Evolutionary conservation across 2,888 invertebrate species (phyloP).

Genomic region (Tupiocoris notatus): DNA sequence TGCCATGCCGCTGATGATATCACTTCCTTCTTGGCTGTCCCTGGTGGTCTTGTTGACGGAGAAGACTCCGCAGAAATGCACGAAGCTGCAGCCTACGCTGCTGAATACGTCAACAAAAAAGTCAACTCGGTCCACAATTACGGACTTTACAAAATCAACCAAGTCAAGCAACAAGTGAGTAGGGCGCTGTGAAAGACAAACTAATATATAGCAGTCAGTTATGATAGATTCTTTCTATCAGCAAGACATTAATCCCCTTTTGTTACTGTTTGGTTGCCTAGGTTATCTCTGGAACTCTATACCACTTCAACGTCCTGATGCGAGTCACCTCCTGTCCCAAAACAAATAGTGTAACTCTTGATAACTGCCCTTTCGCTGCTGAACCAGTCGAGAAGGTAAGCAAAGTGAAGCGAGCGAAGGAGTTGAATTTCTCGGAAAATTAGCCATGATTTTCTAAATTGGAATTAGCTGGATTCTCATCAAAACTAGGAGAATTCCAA

Average conservation of each 20-base stretch:
- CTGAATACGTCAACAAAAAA: neutral
- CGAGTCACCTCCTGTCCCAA: slow-evolving; percentile 5
- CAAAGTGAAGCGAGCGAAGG: no score
- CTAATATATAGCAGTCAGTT: no score
- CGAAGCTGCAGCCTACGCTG: slow-evolving; percentile 1
- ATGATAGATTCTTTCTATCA: no score
- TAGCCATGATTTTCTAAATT: no score
- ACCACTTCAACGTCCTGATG: slow-evolving; percentile 3
- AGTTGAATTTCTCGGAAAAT: no score
- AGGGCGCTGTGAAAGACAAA: no score
- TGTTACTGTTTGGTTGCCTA: no score
- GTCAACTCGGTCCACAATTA: slow-evolving; percentile 4
- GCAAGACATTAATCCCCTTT: no score
- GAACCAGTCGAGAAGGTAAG: neutral
- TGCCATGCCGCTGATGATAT: neutral
- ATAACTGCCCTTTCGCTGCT: slow-evolving; percentile 1
- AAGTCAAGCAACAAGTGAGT: neutral
- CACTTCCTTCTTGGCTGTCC: neutral
- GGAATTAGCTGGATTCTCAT: neutral
- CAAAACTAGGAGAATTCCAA: no score
- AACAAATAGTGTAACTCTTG: neutral
- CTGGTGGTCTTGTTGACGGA: neutral
- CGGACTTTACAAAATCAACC: slow-evolving; percentile 5
- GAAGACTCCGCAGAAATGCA: slow-evolving; percentile 4
- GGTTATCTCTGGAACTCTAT: neutral